Conservation (phyloP, 2,113 vertebrate species). For the Malurus melanocephalus region DNA sequence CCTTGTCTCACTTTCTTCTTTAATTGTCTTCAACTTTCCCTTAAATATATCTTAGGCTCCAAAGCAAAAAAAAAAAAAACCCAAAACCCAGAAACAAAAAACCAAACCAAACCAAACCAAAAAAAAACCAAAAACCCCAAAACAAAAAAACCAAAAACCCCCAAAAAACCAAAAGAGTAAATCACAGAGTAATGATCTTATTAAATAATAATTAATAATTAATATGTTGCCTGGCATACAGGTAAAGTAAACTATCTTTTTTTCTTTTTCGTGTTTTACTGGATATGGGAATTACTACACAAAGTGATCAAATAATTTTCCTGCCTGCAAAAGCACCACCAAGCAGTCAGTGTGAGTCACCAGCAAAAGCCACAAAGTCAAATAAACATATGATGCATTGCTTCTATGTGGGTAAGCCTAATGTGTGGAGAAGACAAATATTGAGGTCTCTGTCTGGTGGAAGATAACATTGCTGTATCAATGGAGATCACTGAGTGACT, state of each 20-base stretch:
- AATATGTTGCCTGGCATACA: background rate
- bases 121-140: too few relatives aligned
- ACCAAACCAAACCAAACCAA: background rate
- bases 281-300: background rate
- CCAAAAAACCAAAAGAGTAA: too few relatives aligned
- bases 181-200: background rate
- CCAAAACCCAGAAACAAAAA: too few relatives aligned
- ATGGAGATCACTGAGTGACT: background rate
- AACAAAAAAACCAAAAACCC: background rate
- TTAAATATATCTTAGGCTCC: background rate
- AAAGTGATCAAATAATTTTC: background rate
- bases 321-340: constrained; percentile 7
- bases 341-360: background rate
- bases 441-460: background rate
- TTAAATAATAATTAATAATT: background rate
- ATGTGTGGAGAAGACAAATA: constrained; percentile 5
- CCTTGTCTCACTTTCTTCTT: background rate
- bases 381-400: background rate
- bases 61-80: background rate
- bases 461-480: background rate
- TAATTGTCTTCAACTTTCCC: background rate
- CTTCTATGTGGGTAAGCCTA: background rate
- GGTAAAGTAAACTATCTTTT: background rate
- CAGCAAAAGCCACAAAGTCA: background rate
- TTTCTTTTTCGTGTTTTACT: background rate